Base-by-base conservation (phyloP, 2,113 vertebrate genomes). In the Lucifuga dentata region DNA sequence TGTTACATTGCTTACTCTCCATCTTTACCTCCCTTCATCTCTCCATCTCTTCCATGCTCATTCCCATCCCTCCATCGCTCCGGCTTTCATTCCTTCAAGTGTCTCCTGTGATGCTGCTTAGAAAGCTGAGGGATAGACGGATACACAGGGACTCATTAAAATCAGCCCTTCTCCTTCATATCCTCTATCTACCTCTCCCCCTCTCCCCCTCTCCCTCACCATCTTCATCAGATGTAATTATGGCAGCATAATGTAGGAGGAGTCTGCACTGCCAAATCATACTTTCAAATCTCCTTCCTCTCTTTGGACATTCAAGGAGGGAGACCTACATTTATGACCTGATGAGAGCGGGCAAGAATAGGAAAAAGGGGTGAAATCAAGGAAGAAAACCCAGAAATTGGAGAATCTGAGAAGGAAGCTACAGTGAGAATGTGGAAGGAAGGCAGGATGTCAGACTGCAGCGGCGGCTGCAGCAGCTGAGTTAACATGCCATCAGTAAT, bases 151-250 rank as follows among this genome's bases (percentile, higher is more conserved):
- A 68, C 64, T 83, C 55, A 77, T 86, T 87, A 78, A 86, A 68
- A 55, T 55, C 23, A 63, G 19, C 40, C 24, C 33, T 44, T 44
- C 26, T 50, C n/a, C 39, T 10, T n/a, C 21, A 3, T 49, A 49
- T 15, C 36, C 46, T 82, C 48, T 21, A 52, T 84, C 57, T 20
- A 20, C 35, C 55, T 81, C 57, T 62, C 32, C 50, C 43, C 64
- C 71, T 73, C 64, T 69, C 64, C 70, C 67, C 68, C 53, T 73
- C 69, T 38, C 53, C 44, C 49, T 68, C 5, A 26, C 48, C 67
- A 67, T 74, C 75, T 66, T 80, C 64, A 84, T 76, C 71, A 84
- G 57, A 76, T 73, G 56, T 85, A 81, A 86, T 89, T 73, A 87
- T 67, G 67, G 60, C 67, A 63, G 60, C 51, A 70, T 53, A 48